Conservation (phyloP, 2,888 invertebrate species). For the Tenthredo notha region DNA sequence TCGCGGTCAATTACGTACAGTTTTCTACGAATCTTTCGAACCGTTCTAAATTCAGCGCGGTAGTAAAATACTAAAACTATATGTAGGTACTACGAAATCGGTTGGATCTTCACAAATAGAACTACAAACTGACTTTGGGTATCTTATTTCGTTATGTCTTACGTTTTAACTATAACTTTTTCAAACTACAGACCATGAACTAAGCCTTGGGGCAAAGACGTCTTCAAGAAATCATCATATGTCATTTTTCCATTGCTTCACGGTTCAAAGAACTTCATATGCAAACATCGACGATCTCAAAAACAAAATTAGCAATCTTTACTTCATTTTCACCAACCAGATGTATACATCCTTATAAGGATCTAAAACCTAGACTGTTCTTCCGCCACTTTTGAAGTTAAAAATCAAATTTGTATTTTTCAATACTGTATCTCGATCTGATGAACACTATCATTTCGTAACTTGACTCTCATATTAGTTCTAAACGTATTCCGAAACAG, state of each 20-base stretch:
- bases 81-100: not conserved
- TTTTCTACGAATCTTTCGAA: slow-evolving; percentile 1
- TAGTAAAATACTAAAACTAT: slow-evolving; percentile 9
- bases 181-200: not conserved
- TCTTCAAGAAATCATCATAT: not conserved
- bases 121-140: not conserved
- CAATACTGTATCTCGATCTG: not conserved
- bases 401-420: not conserved
- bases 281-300: not conserved
- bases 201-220: not conserved
- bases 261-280: slow-evolving; percentile 16
- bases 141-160: slow-evolving; percentile 15
- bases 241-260: not conserved
- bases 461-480: not conserved
- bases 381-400: not conserved
- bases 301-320: not conserved
- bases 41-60: slow-evolving; percentile 34
- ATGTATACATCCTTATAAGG: too few species aligned
- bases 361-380: too few species aligned
- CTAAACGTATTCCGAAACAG: slow-evolving; percentile 6
- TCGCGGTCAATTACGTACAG: slow-evolving; percentile 37
- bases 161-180: not conserved
- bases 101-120: slow-evolving; percentile 12
- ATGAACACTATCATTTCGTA: slow-evolving; percentile 21
- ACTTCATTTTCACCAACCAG: not conserved